A percentile compares a stretch with the other conserved stretches of the same genome.
Evolutionary conservation across 2,888 invertebrate species (phyloP).

Genomic region (Drosophila dives): DNA sequence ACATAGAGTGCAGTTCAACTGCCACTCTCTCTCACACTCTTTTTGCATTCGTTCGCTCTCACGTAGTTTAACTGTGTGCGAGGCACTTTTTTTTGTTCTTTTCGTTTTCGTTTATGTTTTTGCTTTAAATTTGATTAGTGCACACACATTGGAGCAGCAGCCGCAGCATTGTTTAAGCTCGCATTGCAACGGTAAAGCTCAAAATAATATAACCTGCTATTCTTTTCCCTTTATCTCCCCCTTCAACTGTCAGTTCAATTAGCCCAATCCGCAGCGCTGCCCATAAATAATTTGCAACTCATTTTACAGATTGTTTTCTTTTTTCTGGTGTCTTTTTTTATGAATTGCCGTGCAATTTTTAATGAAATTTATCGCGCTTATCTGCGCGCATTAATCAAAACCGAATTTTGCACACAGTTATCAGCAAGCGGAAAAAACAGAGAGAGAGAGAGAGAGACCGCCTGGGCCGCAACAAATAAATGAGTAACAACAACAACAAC

Average conservation of each 20-base stretch:
- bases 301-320: conserved; percentile 75
- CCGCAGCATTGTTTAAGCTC: conserved; percentile 42
- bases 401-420: conserved; percentile 55
- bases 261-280: conserved; percentile 6
- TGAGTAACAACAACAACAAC: conserved; percentile 39
- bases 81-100: conserved; percentile 28
- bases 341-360: conserved; percentile 81
- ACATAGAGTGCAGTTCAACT: conserved; percentile 26
- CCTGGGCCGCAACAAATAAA: conserved; percentile 58
- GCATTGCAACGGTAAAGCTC: conserved; percentile 36
- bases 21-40: conserved; percentile 21
- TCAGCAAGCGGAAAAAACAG: conserved; percentile 16
- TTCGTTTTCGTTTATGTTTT: conserved; percentile 29
- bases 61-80: conserved; percentile 46
- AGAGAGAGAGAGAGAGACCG: conserved; percentile 22
- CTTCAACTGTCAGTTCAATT: conserved; percentile 12
- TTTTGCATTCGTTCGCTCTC: conserved; percentile 11
- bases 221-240: not conserved
- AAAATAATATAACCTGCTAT: not conserved
- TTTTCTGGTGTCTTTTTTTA: conserved; percentile 38
- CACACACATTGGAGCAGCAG: conserved; percentile 23
- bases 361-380: conserved; percentile 82
- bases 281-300: conserved; percentile 80
- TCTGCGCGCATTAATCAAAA: conserved; percentile 83
- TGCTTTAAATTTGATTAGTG: conserved; percentile 70